These are phyloP conservation scores for Phataginus tetradactyla DNA, from an alignment of 2,797 vertebrate genomes.

Conservation along the genomic window DNA sequence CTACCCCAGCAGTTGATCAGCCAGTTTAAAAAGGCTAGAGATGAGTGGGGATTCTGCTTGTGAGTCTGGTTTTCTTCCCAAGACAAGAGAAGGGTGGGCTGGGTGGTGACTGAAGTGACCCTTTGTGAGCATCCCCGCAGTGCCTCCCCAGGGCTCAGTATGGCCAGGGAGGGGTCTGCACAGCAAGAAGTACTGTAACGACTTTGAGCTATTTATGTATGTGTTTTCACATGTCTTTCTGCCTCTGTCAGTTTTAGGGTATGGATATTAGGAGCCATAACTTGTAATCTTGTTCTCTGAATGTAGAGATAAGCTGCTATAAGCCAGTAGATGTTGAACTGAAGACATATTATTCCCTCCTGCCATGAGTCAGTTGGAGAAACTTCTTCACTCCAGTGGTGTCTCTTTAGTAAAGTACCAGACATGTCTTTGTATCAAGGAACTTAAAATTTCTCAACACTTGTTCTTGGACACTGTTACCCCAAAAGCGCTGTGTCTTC, in stretches of 20 bases:
- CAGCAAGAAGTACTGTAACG: constrained; percentile 39
- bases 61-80: background rate
- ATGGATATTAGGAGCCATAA: constrained; percentile 84
- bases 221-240: constrained; percentile 79
- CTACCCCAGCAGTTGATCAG: constrained; percentile 48
- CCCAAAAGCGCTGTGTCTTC: constrained; percentile 71
- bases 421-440: constrained; percentile 78
- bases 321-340: constrained; percentile 79
- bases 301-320: constrained; percentile 81
- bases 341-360: constrained; percentile 40
- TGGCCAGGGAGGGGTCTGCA: background rate
- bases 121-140: background rate
- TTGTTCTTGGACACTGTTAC: constrained; percentile 63
- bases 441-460: constrained; percentile 62
- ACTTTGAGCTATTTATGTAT: constrained; percentile 75
- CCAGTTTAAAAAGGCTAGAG: background rate
- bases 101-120: background rate
- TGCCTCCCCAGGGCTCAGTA: rapidly evolving
- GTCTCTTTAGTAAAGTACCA: constrained; percentile 67
- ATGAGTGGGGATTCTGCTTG: background rate
- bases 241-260: constrained; percentile 76
- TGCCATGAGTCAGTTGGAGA: background rate
- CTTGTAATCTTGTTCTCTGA: constrained; percentile 73
- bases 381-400: constrained; percentile 49
- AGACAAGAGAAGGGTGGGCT: background rate